Evolutionary conservation across 1,140 invertebrate genomes (phyloP), one percentile per base, ranked within the genome.

Genomic region (Drosophila rufa): DNA sequence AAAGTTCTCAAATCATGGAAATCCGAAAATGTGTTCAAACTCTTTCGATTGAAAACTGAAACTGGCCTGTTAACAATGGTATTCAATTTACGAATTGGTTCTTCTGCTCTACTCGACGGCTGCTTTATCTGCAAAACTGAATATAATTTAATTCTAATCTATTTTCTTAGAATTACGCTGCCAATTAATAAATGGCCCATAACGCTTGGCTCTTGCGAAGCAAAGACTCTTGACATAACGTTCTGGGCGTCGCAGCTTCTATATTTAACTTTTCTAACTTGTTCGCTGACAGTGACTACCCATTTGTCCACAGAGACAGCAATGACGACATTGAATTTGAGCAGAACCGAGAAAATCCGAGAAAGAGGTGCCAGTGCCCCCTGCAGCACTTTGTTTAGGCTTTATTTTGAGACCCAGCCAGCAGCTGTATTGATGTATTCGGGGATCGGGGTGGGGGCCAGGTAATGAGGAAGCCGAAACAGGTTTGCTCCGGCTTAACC

Each of bases 401-500:
- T 42, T 68, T 76, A 76, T 77, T 77, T 69, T 33, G 74, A 40
- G 71, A 75, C 71, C 46, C 56, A 4, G 43, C 67, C 67, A 48
- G 51, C 51, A 55, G 33, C 51, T 15, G 30, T 40, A 60, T 77
- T 30, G 67, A 55, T 78, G 48, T n/a, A 17, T 57, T 45, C 48
- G 64, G 30, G 62, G 46, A 33, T 40, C 38, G 46, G 27, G 19
- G 46, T 43, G 45, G 66, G 67, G 45, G 59, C 27, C 48, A 19
- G 46, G 70, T 75, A 65, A 65, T 55, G 50, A 74, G 73, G 73
- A 76, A 65, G 42, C 43, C 64, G 50, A 78, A 78, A 78, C 75
- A 51, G 48, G 75, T 77, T 78, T 78, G 11, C 56, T 22, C 38
- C 50, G 55, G 36, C 50, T 67, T 47, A 67, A 67, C 74, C 46